Base-by-base conservation (phyloP, 2,797 vertebrate genomes). In the Pristis pectinata region DNA sequence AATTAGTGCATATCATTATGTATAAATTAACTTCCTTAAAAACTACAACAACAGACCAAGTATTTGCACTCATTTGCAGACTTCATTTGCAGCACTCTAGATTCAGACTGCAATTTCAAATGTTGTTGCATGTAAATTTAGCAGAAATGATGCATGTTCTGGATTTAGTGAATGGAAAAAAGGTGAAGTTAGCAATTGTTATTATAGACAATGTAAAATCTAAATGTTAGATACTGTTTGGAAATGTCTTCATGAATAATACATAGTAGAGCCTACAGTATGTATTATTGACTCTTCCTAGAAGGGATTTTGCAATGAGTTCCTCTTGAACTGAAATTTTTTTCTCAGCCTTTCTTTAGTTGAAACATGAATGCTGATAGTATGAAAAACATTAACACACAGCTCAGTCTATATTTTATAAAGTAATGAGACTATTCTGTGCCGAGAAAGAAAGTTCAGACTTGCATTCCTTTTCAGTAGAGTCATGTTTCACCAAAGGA, bases 401-500 rank as follows among this genome's bases (percentile, higher is more conserved):
- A 93, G 41, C 41, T 74, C 67, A 53, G 27, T 49, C 24, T 34
- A 49, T 72, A 74, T 74, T 74, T 93, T 94, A 76, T 44, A 74
- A 56, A 94, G 70, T 94, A 74, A 94, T 56, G 30, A 53, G 44
- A 56, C 44, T 53, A 30, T 27, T 76, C 44, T 91, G 61, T 91
- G 59, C 87, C 91, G 87, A 61, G 59, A 11, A 6, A 56, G n/a
- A 64, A 91, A 64, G 87, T 64, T 91, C 87, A 37, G 27, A 34
- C 49, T 13, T 93, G 41, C 24, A 94, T 74, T 94, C 92, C 92
- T 53, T 49, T 94, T 94, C 44, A 34, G 67, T 76, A 34, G 92
- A 76, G 49, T 94, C 92, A 91, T 76, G 92, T 94, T 94, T 94
- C 92, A 94, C 70, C 27, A 94, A 94, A 94, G 70, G 92, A 94